Base-by-base conservation (phyloP, 2,797 vertebrate species). In the Acestrorhynchus altus region DNA sequence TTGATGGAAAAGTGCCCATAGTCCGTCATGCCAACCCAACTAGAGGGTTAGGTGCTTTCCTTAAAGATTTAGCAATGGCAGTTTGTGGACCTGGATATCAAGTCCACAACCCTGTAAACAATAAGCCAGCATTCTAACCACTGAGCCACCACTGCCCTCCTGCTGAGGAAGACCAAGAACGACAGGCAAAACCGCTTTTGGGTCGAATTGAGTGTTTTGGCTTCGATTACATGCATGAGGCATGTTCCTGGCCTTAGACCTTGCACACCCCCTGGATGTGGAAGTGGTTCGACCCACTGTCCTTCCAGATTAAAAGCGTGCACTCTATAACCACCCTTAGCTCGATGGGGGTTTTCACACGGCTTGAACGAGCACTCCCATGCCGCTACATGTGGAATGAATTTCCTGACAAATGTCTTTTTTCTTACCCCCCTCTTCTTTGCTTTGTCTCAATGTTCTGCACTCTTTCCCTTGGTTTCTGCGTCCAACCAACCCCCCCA, bases 391-490 rank as follows among this genome's bases (percentile, higher is more conserved):
- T 83, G 77, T 84, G 83, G 83, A 83, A 80, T 74, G 68, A 22
- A 87, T 85, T 87, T 85, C 84, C 81, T 82, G 79, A 77, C 57
- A 66, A 81, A 81, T 26, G 35, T 74, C 56, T 47, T 18, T 12
- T 11, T 18, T 18, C 0, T 8, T 42, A 60, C 59, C 5, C 56
- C 46, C 59, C 59, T 82, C 76, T 80, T 61, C 65, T 67, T 65
- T 65, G 46, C 74, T 81, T 24, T 64, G 51, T 76, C 69, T 70
- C 73, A 13, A n/a, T 73, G 67, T 77, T 46, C 1, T 74, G 46
- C 68, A 51, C 72, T 69, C 31, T 39, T 67, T 26, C 63, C 54
- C 69, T 59, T 12, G 15, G 59, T 59, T 71, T 26, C 47, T 46
- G 44, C 68, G 31, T 68, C 52, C 39, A 35, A 35, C n/a, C n/a